Evolutionary conservation across 2,888 invertebrate genomes (phyloP).

Genomic region (Malacosoma neustria): DNA sequence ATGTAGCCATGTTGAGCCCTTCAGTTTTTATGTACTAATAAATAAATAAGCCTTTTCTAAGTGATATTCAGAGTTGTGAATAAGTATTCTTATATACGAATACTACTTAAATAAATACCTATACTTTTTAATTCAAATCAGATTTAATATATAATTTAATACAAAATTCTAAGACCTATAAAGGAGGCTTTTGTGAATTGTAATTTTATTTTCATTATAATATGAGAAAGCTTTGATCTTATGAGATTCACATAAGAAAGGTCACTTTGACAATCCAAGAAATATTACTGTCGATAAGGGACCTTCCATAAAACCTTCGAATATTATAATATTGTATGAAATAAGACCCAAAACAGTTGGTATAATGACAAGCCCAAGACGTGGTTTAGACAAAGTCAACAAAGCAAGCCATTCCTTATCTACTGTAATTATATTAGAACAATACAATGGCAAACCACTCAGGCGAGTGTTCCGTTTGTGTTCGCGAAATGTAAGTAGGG

Average conservation of each 20-base stretch:
- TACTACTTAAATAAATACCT: too few relatives aligned
- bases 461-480: conserved; percentile 6
- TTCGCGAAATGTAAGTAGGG: background rate
- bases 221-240: too few relatives aligned
- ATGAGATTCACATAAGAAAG: background rate
- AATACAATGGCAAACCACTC: conserved; percentile 9
- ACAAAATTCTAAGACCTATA: too few relatives aligned
- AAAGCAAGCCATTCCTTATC: conserved; percentile 4
- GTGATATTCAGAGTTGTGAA: too few relatives aligned
- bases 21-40: too few relatives aligned
- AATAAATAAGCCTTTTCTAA: too few relatives aligned
- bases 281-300: background rate
- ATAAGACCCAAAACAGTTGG: background rate
- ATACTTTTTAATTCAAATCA: too few relatives aligned
- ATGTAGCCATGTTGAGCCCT: too few relatives aligned
- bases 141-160: too few relatives aligned
- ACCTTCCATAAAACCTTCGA: background rate
- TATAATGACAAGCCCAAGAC: background rate
- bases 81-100: too few relatives aligned
- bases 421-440: conserved; percentile 9
- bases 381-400: background rate
- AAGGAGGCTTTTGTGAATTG: too few relatives aligned
- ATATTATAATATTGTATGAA: background rate
- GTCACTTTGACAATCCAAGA: background rate
- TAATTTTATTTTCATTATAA: too few relatives aligned